Evolutionary conservation across 2,113 vertebrate genomes (phyloP), one percentile per base, ranked within the genome.

Genomic region (Rhegmatorhina hoffmannsi): DNA sequence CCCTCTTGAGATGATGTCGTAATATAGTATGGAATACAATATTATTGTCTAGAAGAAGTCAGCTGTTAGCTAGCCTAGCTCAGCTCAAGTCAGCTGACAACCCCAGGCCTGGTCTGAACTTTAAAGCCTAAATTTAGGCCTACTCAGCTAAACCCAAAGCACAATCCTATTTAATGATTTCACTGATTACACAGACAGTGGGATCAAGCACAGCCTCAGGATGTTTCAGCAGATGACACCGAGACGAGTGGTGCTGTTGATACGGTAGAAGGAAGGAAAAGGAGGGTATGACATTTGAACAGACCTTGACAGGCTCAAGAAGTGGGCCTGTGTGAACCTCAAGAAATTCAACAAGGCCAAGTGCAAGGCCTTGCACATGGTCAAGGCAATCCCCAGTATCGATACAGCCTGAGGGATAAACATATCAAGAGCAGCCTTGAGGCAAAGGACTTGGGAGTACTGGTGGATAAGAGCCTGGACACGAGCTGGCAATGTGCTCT

Each of bases 401-500:
- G 31, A 2, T 11, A 6, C 11, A 59, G 17, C 3, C 2, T 24
- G 12, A 2, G 7, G 4, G 17, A 38, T 43, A 9, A n/a, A n/a
- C 1, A 5, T 19, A 38, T 4, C 34, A 43, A 33, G n/a, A 63
- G 7, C 25, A 76, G 7, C 10, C 14, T 13, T 23, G 11, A 26
- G 14, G 33, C 7, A 16, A 62, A 43, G 13, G 12, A 20, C 10
- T 2, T 52, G 19, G 11, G 6, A 5, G 1, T 66, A 7, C 5
- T 12, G 3, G 13, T 29, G 11, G 4, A 13, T 3, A 9, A 56
- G 36, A 74, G 50, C 1, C 0, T 44, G 19, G 23, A 47, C 5
- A 10, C 19, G 21, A 80, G 1, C 3, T 1, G 1, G 5, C 17
- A 67, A 2, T 10, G 5, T 20, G 21, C 0, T 0, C 16, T 28